phyloP scores from a whole-genome alignment of 2,888 invertebrate genomes.

The Chloroclystis v-ata region DNA sequence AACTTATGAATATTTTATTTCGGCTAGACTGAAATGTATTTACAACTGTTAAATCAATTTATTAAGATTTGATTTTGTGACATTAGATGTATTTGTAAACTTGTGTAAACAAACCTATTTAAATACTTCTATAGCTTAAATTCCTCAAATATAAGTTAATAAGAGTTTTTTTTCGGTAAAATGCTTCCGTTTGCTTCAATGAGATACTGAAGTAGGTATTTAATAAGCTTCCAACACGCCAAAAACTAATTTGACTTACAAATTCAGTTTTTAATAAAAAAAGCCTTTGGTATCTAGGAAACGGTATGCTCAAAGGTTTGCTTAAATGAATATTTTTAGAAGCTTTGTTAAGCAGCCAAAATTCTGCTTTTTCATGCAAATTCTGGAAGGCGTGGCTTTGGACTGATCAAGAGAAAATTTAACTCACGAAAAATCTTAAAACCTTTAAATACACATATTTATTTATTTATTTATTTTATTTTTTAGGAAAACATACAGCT shows the following conservation, averaged over 20 bases:
- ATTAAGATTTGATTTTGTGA: background rate
- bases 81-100: no score
- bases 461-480: no score
- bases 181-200: background rate
- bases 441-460: no score
- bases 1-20: background rate
- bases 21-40: background rate
- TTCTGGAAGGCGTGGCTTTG: no score
- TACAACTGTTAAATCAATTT: background rate
- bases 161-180: no score
- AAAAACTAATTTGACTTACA: slow-evolving; percentile 8
- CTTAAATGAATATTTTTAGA: background rate
- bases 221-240: background rate
- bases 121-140: no score
- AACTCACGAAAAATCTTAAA: no score
- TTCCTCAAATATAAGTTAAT: no score
- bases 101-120: no score
- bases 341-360: background rate
- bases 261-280: slow-evolving; percentile 3
- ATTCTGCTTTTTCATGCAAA: no score
- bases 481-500: no score
- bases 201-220: background rate
- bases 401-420: no score
- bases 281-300: background rate
- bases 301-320: background rate